Evolutionary conservation across 1,140 invertebrate genomes (phyloP).

Genomic region (Zaprionus camerounensis): DNA sequence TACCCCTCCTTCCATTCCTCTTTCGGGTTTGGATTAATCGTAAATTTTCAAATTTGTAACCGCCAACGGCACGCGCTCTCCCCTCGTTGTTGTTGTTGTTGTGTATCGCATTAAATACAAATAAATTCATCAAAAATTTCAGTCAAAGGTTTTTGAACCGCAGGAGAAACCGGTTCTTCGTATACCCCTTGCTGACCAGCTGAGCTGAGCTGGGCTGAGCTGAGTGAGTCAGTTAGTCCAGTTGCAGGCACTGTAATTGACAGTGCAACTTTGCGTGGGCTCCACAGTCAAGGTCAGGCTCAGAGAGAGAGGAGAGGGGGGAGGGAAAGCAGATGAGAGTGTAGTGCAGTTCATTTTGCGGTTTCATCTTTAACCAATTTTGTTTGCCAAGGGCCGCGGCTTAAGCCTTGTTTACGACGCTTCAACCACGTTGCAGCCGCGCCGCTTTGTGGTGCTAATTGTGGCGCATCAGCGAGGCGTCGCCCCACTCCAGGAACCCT

Average conservation of each 20-base stretch:
- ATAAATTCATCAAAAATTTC: constrained; percentile 67
- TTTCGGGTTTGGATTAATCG: constrained; percentile 4
- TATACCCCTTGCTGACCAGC: constrained; percentile 35
- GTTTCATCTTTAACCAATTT: constrained; percentile 32
- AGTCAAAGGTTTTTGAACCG: constrained; percentile 64
- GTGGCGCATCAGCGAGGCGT: constrained; percentile 68
- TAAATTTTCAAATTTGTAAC: constrained; percentile 40
- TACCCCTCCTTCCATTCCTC: neutral
- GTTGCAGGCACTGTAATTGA: constrained; percentile 21
- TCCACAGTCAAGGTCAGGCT: constrained; percentile 66
- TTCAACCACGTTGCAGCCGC: neutral
- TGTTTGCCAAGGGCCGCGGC: constrained; percentile 47
- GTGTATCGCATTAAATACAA: constrained; percentile 62
- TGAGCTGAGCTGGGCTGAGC: constrained; percentile 12
- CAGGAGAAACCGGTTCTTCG: constrained; percentile 48
- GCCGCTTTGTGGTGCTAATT: constrained; percentile 65
- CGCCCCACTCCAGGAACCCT: neutral
- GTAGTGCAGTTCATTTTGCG: constrained; percentile 59
- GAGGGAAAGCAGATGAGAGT: neutral
- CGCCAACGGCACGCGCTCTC: constrained; percentile 65
- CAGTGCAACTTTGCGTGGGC: constrained; percentile 2
- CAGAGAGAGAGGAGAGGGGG: neutral
- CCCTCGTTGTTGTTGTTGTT: neutral
- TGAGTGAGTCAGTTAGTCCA: constrained; percentile 38
- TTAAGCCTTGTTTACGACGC: constrained; percentile 69